Conservation (phyloP, 2,888 invertebrate genomes). For the Monoplex corrugatus region DNA sequence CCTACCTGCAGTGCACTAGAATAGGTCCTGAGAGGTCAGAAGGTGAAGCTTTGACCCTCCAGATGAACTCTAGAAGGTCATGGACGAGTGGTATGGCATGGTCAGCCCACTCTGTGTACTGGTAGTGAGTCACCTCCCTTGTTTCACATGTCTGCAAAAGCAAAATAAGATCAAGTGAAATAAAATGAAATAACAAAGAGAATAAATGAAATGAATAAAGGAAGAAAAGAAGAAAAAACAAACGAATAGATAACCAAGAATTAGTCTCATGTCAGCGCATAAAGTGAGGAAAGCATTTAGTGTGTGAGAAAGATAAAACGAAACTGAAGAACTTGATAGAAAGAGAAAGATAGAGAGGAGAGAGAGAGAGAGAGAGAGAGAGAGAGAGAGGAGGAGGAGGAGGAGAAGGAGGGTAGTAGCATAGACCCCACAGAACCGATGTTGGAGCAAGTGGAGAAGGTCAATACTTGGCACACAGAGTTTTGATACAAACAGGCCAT, state of each 20-base stretch:
- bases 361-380: constrained; percentile 23
- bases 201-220: too few relatives aligned
- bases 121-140: constrained; percentile 35
- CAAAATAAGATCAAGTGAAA: not conserved
- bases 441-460: too few relatives aligned
- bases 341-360: constrained; percentile 7
- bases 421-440: too few relatives aligned
- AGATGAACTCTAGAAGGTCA: constrained; percentile 52
- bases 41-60: constrained; percentile 42
- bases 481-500: too few relatives aligned
- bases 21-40: constrained; percentile 34
- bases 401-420: too few relatives aligned
- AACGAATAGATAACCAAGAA: not conserved
- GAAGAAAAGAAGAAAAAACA: too few relatives aligned
- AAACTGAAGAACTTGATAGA: too few relatives aligned
- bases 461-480: too few relatives aligned
- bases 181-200: too few relatives aligned
- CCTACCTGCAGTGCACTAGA: constrained; percentile 51
- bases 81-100: constrained; percentile 45
- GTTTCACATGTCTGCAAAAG: constrained; percentile 44
- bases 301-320: not conserved
- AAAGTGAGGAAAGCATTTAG: not conserved
- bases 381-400: constrained; percentile 15
- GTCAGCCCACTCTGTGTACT: constrained; percentile 50
- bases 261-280: not conserved